A percentile compares a stretch with the other conserved stretches of the same genome.
Evolutionary conservation across 1,140 invertebrate genomes (phyloP).

Genomic region (Drosophila biarmipes): DNA sequence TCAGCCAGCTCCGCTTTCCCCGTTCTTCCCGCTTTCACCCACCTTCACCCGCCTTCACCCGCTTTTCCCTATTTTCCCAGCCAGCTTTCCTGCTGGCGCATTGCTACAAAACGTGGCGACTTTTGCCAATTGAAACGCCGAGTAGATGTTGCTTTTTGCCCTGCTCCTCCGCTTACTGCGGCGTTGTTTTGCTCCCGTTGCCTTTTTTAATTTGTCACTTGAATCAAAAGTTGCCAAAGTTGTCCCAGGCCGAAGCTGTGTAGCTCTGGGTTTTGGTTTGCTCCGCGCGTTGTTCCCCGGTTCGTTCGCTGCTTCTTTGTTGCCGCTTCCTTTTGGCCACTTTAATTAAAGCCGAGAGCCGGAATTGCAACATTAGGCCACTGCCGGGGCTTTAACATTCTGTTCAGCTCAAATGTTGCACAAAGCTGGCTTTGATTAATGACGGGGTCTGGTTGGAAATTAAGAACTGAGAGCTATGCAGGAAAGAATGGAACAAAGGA

Average conservation of each 20-base stretch:
- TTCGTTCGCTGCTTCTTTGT: conserved; percentile 32
- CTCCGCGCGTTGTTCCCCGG: conserved; percentile 23
- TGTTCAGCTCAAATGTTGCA: conserved; percentile 1
- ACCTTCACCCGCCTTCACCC: neutral
- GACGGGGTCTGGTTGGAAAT: too few species aligned
- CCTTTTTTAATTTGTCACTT: conserved; percentile 81
- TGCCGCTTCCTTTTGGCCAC: conserved; percentile 48
- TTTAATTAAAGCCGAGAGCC: conserved; percentile 70
- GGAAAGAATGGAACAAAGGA: neutral
- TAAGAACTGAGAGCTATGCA: neutral
- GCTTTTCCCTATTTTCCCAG: neutral
- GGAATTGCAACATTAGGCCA: conserved; percentile 45
- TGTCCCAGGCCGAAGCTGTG: conserved; percentile 53
- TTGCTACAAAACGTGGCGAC: conserved; percentile 69
- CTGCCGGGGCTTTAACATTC: conserved; percentile 38
- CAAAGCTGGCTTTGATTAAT: conserved; percentile 7
- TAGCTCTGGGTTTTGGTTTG: conserved; percentile 29
- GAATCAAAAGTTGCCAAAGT: conserved; percentile 79
- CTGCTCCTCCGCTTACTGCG: conserved; percentile 34
- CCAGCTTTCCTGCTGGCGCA: conserved; percentile 40
- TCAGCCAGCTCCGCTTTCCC: conserved; percentile 22
- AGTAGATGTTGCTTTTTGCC: conserved; percentile 31
- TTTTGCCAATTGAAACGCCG: conserved; percentile 69
- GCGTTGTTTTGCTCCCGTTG: conserved; percentile 56
- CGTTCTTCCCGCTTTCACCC: too few species aligned